phyloP scores from a whole-genome alignment of 2,113 vertebrate genomes.

The Crypturellus undulatus region DNA sequence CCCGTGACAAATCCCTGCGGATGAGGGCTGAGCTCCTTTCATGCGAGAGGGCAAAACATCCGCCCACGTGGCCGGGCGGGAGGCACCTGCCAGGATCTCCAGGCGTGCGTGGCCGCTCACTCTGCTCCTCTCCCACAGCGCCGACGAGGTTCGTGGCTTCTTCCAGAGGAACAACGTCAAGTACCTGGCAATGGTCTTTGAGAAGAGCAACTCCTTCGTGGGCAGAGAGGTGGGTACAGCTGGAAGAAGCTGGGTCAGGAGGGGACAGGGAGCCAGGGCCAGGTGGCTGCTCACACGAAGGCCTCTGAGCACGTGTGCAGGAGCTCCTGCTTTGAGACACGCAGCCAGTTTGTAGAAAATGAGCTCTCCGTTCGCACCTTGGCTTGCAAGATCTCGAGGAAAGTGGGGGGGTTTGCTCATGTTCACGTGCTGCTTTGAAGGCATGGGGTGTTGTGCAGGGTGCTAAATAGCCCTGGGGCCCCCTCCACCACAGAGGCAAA shows the following conservation, averaged over 20 bases:
- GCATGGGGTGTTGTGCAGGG: not conserved
- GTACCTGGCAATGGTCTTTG: constrained; percentile 90
- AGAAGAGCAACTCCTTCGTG: constrained; percentile 82
- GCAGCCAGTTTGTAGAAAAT: not conserved
- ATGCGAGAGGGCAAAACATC: not conserved
- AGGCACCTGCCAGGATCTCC: not conserved
- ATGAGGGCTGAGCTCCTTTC: accelerated
- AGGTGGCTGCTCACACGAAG: not conserved
- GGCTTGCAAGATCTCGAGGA: no score
- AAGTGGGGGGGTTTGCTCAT: not conserved
- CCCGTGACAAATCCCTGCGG: not conserved
- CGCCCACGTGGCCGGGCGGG: not conserved
- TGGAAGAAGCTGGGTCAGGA: not conserved
- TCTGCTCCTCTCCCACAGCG: constrained; percentile 72
- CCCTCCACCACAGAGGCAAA: not conserved
- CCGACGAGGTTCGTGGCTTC: constrained; percentile 83
- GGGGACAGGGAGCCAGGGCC: no score
- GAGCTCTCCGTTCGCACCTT: no score
- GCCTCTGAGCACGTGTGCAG: no score
- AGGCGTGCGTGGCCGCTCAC: not conserved
- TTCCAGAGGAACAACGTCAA: constrained; percentile 83
- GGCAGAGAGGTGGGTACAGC: constrained; percentile 89
- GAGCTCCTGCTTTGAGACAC: not conserved
- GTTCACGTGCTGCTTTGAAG: not conserved
- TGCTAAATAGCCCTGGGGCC: not conserved